phyloP scores from a whole-genome alignment of 2,797 vertebrate genomes.

The Cynodonichthys magdalenae region DNA sequence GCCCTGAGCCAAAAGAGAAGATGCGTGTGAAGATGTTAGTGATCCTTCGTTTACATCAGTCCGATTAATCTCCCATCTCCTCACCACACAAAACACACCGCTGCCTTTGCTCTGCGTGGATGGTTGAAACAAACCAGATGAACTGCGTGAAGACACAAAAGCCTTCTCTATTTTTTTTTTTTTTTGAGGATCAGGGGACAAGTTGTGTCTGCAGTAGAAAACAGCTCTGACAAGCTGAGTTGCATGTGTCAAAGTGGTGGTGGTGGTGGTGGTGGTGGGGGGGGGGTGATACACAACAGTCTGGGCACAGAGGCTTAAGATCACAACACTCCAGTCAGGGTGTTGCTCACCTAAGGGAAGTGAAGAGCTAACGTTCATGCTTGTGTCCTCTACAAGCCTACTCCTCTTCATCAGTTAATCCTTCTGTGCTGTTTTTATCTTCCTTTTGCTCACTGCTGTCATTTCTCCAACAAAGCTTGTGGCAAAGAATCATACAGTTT shows the following conservation, averaged over 20 bases:
- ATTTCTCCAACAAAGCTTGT: slow-evolving; percentile 29
- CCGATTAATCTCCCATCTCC: slow-evolving; percentile 53
- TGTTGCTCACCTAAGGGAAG: slow-evolving; percentile 54
- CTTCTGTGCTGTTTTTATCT: slow-evolving; percentile 27
- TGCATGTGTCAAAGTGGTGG: slow-evolving; percentile 58
- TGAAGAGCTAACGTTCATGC: slow-evolving; percentile 8
- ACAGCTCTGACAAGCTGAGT: slow-evolving; percentile 69
- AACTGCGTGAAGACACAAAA: slow-evolving; percentile 35
- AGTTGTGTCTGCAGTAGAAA: slow-evolving; percentile 53
- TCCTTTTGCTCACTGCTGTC: slow-evolving; percentile 20
- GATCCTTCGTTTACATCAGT: slow-evolving; percentile 44
- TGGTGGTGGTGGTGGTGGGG: slow-evolving; percentile 28
- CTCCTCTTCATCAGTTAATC: slow-evolving; percentile 24
- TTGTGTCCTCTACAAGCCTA: slow-evolving; percentile 7
- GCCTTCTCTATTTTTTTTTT: too few relatives aligned
- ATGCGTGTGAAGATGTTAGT: slow-evolving; percentile 53
- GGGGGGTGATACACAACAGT: slow-evolving; percentile 54
- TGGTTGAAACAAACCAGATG: slow-evolving; percentile 43
- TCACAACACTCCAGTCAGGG: slow-evolving; percentile 58
- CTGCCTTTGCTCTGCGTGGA: slow-evolving; percentile 24
- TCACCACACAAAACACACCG: slow-evolving; percentile 25
- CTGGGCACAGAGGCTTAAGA: slow-evolving; percentile 56
- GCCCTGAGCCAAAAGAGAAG: slow-evolving; percentile 53
- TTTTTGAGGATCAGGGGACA: slow-evolving; percentile 53
- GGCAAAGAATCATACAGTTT: slow-evolving; percentile 31